Evolutionary conservation across 2,797 vertebrate genomes (phyloP).

Genomic region (Poecile montanus): DNA sequence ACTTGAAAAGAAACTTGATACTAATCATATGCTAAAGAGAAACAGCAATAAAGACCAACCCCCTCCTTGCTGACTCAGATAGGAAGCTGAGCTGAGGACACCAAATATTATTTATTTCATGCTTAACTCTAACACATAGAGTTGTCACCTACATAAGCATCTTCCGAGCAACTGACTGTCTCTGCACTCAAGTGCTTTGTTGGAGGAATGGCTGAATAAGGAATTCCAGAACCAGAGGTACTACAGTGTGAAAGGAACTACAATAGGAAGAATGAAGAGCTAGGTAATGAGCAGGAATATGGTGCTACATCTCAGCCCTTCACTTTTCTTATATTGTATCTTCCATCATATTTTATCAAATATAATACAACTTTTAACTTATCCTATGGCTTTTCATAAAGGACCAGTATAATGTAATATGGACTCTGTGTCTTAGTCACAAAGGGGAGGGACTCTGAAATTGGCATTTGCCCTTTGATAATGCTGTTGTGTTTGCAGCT

Average conservation of each 20-base stretch:
- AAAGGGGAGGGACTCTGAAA: background rate
- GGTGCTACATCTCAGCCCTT: background rate
- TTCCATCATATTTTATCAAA: background rate
- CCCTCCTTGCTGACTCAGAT: background rate
- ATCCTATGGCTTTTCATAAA: background rate
- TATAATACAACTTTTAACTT: background rate
- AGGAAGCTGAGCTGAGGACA: background rate
- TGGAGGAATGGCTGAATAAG: background rate
- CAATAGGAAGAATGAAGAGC: background rate
- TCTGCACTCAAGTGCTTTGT: background rate
- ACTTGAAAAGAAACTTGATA: background rate
- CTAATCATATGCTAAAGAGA: background rate
- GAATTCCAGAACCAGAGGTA: background rate
- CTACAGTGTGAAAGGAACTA: background rate
- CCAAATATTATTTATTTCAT: background rate
- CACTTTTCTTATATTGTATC: background rate
- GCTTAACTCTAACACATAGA: background rate
- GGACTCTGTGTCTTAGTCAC: background rate
- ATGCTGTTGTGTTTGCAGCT: background rate
- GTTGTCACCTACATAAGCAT: background rate
- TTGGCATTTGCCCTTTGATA: too few relatives aligned
- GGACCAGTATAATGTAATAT: background rate
- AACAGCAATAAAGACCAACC: background rate
- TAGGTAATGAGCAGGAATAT: background rate
- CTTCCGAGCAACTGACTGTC: background rate